Evolutionary conservation across 1,140 invertebrate genomes (phyloP).

Genomic region (Bombyx mandarina): DNA sequence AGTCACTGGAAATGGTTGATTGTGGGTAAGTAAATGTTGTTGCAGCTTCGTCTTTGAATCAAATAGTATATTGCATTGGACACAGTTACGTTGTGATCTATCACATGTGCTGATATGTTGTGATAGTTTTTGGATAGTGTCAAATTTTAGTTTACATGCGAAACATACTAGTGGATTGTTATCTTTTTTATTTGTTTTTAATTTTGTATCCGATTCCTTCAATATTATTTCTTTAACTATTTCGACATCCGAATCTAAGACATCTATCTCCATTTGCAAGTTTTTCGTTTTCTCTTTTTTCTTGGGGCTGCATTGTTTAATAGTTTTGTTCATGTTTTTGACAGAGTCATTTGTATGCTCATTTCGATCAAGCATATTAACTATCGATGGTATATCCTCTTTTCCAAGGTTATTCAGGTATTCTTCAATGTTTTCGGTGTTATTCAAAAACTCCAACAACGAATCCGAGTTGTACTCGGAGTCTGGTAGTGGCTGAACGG

Average conservation of each 20-base stretch:
- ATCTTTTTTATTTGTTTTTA: slow-evolving; percentile 10
- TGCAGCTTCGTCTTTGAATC: slow-evolving; percentile 49
- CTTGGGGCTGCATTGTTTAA: slow-evolving; percentile 43
- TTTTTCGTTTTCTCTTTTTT: slow-evolving; percentile 33
- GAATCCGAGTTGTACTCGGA: slow-evolving; percentile 65
- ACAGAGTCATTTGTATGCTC: slow-evolving; percentile 21
- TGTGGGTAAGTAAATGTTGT: slow-evolving; percentile 37
- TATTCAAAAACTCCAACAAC: slow-evolving; percentile 58
- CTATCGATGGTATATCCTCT: slow-evolving; percentile 60
- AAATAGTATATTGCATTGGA: slow-evolving; percentile 44
- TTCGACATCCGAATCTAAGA: slow-evolving; percentile 45
- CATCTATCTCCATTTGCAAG: slow-evolving; percentile 41
- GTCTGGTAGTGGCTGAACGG: slow-evolving; percentile 51
- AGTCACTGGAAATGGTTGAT: slow-evolving; percentile 23
- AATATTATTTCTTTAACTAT: slow-evolving; percentile 46
- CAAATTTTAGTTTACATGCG: slow-evolving; percentile 39
- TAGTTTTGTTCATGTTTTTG: slow-evolving; percentile 23
- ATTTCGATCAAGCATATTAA: slow-evolving; percentile 52
- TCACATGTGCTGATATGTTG: slow-evolving; percentile 53
- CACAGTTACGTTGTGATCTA: slow-evolving; percentile 38
- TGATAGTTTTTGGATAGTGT: slow-evolving; percentile 38
- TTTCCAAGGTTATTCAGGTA: slow-evolving; percentile 60
- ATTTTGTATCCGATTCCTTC: slow-evolving; percentile 38
- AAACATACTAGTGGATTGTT: slow-evolving; percentile 29
- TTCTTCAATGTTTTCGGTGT: slow-evolving; percentile 60